A percentile compares a stretch with the other conserved stretches of the same genome.
phyloP scores from a whole-genome alignment of 2,888 invertebrate genomes.

The Timema cristinae region DNA sequence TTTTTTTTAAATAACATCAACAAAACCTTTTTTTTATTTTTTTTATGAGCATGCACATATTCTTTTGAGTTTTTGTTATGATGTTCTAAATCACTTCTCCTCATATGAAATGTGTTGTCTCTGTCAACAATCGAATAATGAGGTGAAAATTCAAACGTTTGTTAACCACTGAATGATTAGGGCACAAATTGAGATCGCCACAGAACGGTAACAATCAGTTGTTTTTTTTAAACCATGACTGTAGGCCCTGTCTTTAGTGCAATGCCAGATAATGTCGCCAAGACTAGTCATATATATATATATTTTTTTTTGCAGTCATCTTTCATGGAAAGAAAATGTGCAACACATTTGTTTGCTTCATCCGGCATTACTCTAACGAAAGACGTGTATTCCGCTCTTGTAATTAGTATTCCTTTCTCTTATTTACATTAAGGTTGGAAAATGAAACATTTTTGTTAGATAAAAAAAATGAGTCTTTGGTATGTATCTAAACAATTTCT shows the following conservation, averaged over 20 bases:
- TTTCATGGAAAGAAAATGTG: constrained; percentile 30
- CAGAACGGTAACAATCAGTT: no score
- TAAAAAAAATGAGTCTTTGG: constrained; percentile 28
- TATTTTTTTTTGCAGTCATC: constrained; percentile 23
- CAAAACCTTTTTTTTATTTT: constrained; percentile 10
- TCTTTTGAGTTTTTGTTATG: neutral
- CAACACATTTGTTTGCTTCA: constrained; percentile 11
- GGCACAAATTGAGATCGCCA: constrained; percentile 10
- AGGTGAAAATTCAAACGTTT: no score
- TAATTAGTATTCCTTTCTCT: constrained; percentile 12
- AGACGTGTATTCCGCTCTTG: neutral
- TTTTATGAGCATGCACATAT: constrained; percentile 17
- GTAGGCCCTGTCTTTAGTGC: no score
- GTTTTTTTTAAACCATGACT: no score
- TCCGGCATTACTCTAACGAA: constrained; percentile 11
- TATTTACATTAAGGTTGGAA: neutral
- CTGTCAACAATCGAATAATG: no score
- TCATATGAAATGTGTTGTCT: no score
- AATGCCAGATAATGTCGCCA: neutral
- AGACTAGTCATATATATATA: constrained; percentile 5
- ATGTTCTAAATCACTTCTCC: constrained; percentile 19
- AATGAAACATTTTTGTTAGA: constrained; percentile 6
- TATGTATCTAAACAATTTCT: constrained; percentile 26
- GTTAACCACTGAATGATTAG: neutral
- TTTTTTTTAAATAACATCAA: constrained; percentile 20